Conservation (phyloP, 2,797 vertebrate genomes). For the Adrianichthys oophorus region DNA sequence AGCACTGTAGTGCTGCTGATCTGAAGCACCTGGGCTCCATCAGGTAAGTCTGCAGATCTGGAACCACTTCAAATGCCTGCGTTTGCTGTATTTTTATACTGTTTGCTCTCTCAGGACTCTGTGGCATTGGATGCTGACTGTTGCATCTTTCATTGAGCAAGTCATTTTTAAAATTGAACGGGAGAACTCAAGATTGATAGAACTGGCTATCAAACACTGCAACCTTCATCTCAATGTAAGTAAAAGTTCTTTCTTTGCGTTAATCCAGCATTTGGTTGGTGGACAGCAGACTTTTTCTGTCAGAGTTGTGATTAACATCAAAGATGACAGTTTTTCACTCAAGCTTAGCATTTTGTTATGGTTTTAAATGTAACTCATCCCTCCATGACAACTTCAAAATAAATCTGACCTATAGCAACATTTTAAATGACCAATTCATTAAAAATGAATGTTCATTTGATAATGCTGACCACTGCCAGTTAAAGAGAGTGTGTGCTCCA, state of each 20-base stretch:
- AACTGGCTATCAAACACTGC: slow-evolving; percentile 70
- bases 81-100: neutral
- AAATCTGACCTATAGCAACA: too few relatives aligned
- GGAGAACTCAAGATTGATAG: slow-evolving; percentile 33
- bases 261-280: neutral
- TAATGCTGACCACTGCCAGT: too few relatives aligned
- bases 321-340: too few relatives aligned
- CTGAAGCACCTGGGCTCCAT: slow-evolving; percentile 65
- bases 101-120: slow-evolving; percentile 46
- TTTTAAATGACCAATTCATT: too few relatives aligned
- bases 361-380: too few relatives aligned
- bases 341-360: too few relatives aligned
- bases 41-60: slow-evolving; percentile 45
- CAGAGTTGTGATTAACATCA: too few relatives aligned
- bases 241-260: neutral
- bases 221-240: slow-evolving; percentile 67
- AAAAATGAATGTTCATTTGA: too few relatives aligned
- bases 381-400: too few relatives aligned
- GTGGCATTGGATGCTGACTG: slow-evolving; percentile 68
- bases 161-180: slow-evolving; percentile 49
- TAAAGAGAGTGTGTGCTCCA: too few relatives aligned
- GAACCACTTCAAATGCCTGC: too few relatives aligned
- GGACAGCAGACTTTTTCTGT: too few relatives aligned
- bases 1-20: slow-evolving; percentile 57
- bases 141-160: slow-evolving; percentile 74